Percentiles rank a stretch among this genome's conserved stretches.
Evolutionary conservation across 2,888 invertebrate species (phyloP).

Genomic region (Pardosa pseudoannulata): DNA sequence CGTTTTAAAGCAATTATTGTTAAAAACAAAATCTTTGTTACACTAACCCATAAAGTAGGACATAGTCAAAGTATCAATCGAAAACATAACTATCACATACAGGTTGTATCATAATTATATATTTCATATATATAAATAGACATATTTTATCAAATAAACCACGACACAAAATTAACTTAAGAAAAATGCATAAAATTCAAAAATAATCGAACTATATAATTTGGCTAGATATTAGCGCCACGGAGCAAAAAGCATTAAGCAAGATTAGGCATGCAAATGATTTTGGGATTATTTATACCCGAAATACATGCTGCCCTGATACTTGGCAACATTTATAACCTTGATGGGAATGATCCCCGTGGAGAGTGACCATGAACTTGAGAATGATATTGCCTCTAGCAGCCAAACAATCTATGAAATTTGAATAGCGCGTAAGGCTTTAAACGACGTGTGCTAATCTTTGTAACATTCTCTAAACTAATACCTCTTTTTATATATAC

Average conservation of each 20-base stretch:
- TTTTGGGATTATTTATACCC: background rate
- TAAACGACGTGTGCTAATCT: no score
- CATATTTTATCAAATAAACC: no score
- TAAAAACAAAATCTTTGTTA: no score
- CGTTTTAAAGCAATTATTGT: no score
- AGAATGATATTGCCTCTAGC: background rate
- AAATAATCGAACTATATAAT: background rate
- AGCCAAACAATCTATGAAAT: background rate
- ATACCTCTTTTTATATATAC: no score
- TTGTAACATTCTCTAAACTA: no score
- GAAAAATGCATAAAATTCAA: background rate
- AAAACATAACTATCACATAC: no score
- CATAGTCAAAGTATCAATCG: no score
- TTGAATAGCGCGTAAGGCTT: background rate
- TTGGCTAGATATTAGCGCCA: background rate
- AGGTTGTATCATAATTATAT: no score
- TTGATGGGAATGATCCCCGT: background rate
- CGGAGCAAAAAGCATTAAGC: background rate
- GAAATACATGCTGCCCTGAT: background rate
- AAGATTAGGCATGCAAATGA: background rate
- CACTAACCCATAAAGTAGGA: no score
- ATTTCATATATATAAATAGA: no score
- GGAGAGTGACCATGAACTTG: constrained; percentile 8
- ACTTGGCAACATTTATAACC: background rate
- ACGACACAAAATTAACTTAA: background rate